phyloP scores from a whole-genome alignment of 92 coral and sea anemone genomes.

The Palythoa grandiflora region DNA sequence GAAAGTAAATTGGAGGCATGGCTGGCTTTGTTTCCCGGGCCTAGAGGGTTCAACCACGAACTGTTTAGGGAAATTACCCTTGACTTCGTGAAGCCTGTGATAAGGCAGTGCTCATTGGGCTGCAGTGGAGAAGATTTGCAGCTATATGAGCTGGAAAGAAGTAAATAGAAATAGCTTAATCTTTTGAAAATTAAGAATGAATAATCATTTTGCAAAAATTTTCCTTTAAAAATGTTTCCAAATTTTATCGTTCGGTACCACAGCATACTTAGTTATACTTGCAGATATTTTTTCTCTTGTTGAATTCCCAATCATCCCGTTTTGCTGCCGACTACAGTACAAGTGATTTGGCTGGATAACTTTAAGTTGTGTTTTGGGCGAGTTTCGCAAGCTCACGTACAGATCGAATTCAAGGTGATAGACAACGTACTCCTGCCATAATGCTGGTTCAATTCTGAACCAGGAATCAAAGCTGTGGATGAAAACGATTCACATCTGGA shows the following conservation, averaged over 20 bases:
- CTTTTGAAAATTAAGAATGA: background rate
- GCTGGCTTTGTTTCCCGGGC: background rate
- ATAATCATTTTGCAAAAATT: background rate
- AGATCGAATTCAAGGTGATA: background rate
- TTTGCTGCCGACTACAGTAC: background rate
- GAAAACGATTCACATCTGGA: conserved; percentile 44
- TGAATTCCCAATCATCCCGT: conserved; percentile 1
- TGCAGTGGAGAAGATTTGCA: background rate
- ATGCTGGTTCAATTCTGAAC: conserved; percentile 22
- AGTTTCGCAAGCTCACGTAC: background rate
- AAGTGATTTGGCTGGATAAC: background rate
- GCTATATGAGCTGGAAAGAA: background rate
- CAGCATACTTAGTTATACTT: background rate
- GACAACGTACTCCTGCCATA: background rate
- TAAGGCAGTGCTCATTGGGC: conserved; percentile 6
- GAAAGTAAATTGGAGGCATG: background rate
- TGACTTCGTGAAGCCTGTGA: background rate
- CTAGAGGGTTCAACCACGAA: background rate
- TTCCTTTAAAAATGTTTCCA: background rate
- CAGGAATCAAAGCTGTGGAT: conserved; percentile 57
- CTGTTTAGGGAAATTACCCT: background rate
- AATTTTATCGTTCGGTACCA: background rate
- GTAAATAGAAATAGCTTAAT: conserved; percentile 9
- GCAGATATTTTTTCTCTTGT: background rate
- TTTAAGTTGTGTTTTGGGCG: background rate